Evolutionary conservation across 2,888 invertebrate species (phyloP).

Genomic region (Caenorhabditis afra): DNA sequence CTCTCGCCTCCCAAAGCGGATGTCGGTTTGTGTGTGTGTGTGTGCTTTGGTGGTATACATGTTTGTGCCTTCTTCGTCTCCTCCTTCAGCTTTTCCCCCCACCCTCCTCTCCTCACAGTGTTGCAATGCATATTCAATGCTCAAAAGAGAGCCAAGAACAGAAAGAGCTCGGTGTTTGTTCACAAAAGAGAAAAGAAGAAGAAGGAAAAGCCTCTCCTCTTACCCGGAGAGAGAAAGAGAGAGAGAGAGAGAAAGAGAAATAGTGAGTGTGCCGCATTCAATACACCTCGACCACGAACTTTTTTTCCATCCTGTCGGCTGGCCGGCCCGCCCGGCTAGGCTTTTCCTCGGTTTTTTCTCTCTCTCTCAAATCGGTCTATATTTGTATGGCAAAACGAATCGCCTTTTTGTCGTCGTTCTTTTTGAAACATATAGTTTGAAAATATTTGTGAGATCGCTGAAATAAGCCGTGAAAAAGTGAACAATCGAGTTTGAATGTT

Average conservation of each 20-base stretch:
- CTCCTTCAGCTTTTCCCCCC: too few species aligned
- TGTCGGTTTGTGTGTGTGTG: constrained; percentile 12
- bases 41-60: constrained; percentile 21
- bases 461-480: not conserved
- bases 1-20: not conserved
- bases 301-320: not conserved
- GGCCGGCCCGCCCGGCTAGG: not conserved
- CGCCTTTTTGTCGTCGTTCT: too few species aligned
- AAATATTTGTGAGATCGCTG: too few species aligned
- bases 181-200: constrained; percentile 29
- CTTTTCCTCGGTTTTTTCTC: not conserved
- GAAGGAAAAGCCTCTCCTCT: not conserved
- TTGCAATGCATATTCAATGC: constrained; percentile 55
- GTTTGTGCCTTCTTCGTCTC: constrained; percentile 3
- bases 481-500: not conserved
- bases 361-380: too few species aligned
- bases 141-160: constrained; percentile 3
- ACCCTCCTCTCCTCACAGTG: constrained; percentile 9
- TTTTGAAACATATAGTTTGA: too few species aligned
- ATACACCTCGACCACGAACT: not conserved
- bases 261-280: not conserved
- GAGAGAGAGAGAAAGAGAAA: not conserved
- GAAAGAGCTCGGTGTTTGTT: constrained; percentile 29
- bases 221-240: not conserved
- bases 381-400: too few species aligned